Evolutionary conservation across 2,797 vertebrate genomes (phyloP), one percentile per base, ranked within the genome.

Genomic region (Netta rufina): DNA sequence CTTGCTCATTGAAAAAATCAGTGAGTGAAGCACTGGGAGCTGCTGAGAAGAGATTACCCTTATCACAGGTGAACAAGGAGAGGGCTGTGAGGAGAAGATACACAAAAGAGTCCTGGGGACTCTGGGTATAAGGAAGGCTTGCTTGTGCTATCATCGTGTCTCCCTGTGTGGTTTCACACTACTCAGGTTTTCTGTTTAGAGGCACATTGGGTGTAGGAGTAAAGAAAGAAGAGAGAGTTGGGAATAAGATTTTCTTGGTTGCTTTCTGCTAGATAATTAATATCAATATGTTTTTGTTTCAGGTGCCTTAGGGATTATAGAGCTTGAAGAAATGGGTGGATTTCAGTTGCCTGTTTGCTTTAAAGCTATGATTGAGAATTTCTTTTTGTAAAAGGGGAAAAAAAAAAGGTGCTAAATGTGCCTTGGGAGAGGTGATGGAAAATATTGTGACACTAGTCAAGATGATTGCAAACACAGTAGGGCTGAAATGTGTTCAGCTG

Each of bases 391-490:
- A 95, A 96, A 86, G 32, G 64, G 93, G 77, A 74, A 87, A 73
- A 28, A 76, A 87, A 96, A 95, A 97, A 96, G 75, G 96, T 96
- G 95, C 54, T 97, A 97, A 97, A 96, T 96, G 92, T 95, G 71
- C 96, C 92, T 96, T 89, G 1, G 89, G 94, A 96, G 88, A 97
- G 95, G 92, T 90, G 45, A 47, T 93, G 81, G 92, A 97, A 98
- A 97, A 98, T 97, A 97, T 97, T 98, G 97, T 98, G 97, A 97
- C 96, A 97, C 82, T 84, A 97, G 89, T 97, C 95, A 96, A 98
- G 90, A 96, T 96, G 96, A 97, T 95, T 97, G 89, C 93, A 94
- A 96, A 97, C 91, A 95, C 20, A 18, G 90, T 95, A 86, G 91
- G 79, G 88, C 71, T 93, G 93, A 96, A 95, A 95, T 87, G 92